Evolutionary conservation across 2,888 invertebrate genomes (phyloP).

Genomic region (Meghimatium bilineatum): DNA sequence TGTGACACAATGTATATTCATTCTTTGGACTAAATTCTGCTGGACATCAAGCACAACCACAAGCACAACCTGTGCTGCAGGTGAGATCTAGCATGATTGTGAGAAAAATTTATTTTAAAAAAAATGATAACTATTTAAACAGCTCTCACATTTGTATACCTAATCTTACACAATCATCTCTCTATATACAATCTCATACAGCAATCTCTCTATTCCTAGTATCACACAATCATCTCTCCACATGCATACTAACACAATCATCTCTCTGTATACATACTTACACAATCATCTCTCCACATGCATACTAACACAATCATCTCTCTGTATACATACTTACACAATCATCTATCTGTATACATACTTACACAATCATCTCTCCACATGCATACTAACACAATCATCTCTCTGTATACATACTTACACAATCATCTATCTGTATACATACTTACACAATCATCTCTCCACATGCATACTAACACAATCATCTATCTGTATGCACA

Average conservation of each 20-base stretch:
- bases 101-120: no score
- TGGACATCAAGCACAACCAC: no score
- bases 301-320: background rate
- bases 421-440: background rate
- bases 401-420: background rate
- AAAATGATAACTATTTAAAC: no score
- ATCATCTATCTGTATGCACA: background rate
- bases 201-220: background rate
- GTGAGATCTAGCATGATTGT: no score
- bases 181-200: background rate
- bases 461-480: background rate
- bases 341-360: background rate
- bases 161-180: background rate
- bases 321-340: background rate
- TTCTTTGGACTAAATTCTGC: no score
- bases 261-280: background rate
- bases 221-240: background rate
- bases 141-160: background rate
- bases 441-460: background rate
- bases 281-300: background rate
- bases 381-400: background rate
- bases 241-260: background rate
- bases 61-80: no score
- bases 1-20: no score
- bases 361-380: background rate